Evolutionary conservation across 2,888 invertebrate genomes (phyloP).

Genomic region (Andrena marginata): DNA sequence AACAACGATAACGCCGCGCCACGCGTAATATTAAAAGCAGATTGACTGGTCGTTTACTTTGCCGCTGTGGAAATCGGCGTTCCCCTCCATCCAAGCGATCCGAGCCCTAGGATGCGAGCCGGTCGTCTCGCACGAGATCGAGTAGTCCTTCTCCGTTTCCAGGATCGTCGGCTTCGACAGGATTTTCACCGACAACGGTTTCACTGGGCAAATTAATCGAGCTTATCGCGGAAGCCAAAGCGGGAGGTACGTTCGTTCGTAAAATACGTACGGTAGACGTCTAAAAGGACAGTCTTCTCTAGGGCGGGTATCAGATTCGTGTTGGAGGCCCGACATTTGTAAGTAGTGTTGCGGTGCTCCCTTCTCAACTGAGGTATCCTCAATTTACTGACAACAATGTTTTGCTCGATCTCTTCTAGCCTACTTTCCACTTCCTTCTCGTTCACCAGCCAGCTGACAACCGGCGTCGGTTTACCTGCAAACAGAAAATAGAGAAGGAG

Average conservation of each 20-base stretch:
- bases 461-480: conserved; percentile 93
- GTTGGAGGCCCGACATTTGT: conserved; percentile 95
- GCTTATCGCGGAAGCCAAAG: not conserved
- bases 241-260: too few relatives aligned
- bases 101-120: conserved; percentile 95
- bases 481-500: conserved; percentile 36
- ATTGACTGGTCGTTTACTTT: conserved; percentile 87
- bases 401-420: conserved; percentile 89
- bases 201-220: conserved; percentile 87
- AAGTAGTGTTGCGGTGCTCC: conserved; percentile 93
- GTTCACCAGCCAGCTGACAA: conserved; percentile 93
- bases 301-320: conserved; percentile 94
- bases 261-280: conserved; percentile 91
- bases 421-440: conserved; percentile 86
- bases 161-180: conserved; percentile 91
- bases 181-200: conserved; percentile 92
- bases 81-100: conserved; percentile 94
- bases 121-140: conserved; percentile 92
- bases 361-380: conserved; percentile 91
- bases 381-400: conserved; percentile 92
- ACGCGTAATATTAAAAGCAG: too few relatives aligned
- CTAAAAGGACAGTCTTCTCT: conserved; percentile 93
- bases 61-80: conserved; percentile 91
- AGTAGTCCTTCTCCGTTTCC: conserved; percentile 92
- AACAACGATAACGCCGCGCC: too few relatives aligned